Evolutionary conservation across 1,140 invertebrate genomes (phyloP).

Genomic region (Scaptomyza graminum): DNA sequence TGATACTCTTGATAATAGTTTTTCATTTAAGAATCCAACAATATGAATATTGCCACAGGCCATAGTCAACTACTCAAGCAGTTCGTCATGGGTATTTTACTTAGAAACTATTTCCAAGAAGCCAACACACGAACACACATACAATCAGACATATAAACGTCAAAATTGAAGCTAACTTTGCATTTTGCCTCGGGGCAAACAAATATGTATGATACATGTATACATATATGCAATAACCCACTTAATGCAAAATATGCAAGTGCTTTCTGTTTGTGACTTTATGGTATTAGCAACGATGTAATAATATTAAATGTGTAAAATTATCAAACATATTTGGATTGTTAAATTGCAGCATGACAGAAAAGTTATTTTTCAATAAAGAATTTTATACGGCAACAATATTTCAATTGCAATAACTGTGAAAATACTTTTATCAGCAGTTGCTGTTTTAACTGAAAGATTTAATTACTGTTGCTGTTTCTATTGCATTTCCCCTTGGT

Average conservation of each 20-base stretch:
- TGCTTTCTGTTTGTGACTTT: constrained; percentile 21
- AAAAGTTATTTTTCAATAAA: constrained; percentile 42
- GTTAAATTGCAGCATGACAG: constrained; percentile 31
- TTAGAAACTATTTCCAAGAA: constrained; percentile 43
- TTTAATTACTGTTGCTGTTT: constrained; percentile 7
- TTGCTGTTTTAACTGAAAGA: constrained; percentile 20
- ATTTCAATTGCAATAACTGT: constrained; percentile 51
- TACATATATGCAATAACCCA: constrained; percentile 34
- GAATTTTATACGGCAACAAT: constrained; percentile 57
- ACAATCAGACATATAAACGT: constrained; percentile 49
- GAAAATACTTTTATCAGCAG: constrained; percentile 49
- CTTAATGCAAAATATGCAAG: constrained; percentile 20
- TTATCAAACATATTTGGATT: constrained; percentile 56
- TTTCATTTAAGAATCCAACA: constrained; percentile 40
- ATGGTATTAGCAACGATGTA: constrained; percentile 14
- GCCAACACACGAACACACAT: constrained; percentile 21
- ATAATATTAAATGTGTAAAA: constrained; percentile 41
- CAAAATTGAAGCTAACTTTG: constrained; percentile 61
- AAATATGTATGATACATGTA: constrained; percentile 40
- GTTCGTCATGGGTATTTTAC: constrained; percentile 48
- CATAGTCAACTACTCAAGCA: constrained; percentile 42
- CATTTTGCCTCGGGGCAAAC: constrained; percentile 51
- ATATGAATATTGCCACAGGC: constrained; percentile 29
- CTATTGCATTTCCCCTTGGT: constrained; percentile 6
- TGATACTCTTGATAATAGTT: constrained; percentile 34